These are phyloP conservation scores for Lagorchestes hirsutus DNA, from an alignment of 2,797 vertebrate species.

Conservation along the genomic window DNA sequence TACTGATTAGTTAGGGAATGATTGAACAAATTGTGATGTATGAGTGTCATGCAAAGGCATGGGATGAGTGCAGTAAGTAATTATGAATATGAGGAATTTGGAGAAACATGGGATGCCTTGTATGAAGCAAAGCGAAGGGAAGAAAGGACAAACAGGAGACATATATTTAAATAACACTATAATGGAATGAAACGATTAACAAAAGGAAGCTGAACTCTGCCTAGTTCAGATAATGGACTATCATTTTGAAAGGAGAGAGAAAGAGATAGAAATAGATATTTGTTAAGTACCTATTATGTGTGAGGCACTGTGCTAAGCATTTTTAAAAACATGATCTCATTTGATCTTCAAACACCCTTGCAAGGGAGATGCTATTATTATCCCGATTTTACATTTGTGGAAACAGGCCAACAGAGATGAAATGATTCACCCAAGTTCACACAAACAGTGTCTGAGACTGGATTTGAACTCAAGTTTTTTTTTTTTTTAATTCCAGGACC, in stretches of 20 bases:
- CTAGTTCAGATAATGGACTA: not conserved
- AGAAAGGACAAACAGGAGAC: not conserved
- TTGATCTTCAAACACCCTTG: not conserved
- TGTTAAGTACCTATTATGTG: not conserved
- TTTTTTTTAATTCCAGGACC: fast-evolving
- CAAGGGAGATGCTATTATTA: not conserved
- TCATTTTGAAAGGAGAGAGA: not conserved
- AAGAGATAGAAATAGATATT: not conserved
- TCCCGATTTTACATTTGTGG: not conserved
- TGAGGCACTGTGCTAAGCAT: too few species aligned
- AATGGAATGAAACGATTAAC: not conserved
- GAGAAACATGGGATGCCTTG: not conserved
- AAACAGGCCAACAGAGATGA: not conserved
- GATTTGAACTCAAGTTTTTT: not conserved
- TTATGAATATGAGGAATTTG: not conserved
- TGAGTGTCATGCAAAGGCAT: not conserved
- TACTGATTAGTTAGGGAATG: not conserved
- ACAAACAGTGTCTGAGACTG: not conserved
- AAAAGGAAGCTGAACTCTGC: not conserved
- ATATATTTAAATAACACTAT: fast-evolving
- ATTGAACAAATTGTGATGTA: not conserved
- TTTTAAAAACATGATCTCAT: not conserved
- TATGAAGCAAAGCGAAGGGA: not conserved
- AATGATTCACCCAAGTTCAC: not conserved
- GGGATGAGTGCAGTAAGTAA: not conserved